Conservation (phyloP, 2,888 invertebrate genomes). For the Osmoderma eremita region DNA sequence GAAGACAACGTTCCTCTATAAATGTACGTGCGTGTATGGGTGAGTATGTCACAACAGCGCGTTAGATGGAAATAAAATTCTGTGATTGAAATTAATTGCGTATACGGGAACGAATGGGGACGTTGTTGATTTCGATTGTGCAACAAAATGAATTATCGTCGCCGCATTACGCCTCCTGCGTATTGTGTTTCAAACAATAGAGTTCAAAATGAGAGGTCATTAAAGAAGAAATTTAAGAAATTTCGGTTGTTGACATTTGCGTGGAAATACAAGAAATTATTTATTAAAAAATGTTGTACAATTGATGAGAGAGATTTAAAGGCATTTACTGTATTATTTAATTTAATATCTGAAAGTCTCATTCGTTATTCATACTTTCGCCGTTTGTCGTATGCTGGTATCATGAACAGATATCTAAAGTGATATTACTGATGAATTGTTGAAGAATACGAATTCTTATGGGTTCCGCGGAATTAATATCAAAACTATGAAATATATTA, state of each 20-base stretch:
- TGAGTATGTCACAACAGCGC: conserved; percentile 34
- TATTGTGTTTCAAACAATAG: conserved; percentile 9
- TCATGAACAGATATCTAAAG: too few species aligned
- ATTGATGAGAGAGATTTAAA: too few species aligned
- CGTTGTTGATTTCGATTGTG: conserved; percentile 26
- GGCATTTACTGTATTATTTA: too few species aligned
- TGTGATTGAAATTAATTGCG: conserved; percentile 41
- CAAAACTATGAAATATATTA: too few species aligned
- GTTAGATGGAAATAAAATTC: conserved; percentile 38
- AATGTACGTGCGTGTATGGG: conserved; percentile 3
- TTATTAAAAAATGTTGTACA: too few species aligned
- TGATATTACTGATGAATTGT: too few species aligned
- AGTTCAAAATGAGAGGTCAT: conserved; percentile 13
- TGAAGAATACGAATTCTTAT: too few species aligned
- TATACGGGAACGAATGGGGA: conserved; percentile 16
- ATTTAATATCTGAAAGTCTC: too few species aligned
- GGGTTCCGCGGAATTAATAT: too few species aligned
- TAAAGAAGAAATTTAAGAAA: conserved; percentile 7
- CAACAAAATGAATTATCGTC: conserved; percentile 31
- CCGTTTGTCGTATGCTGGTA: too few species aligned
- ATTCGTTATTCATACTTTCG: too few species aligned
- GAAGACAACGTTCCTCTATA: conserved; percentile 32
- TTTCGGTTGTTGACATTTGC: background rate
- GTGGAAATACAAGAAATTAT: too few species aligned
- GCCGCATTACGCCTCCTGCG: conserved; percentile 5